Base-by-base conservation (phyloP, 2,113 vertebrate species). In the Hemiprocne comata region DNA sequence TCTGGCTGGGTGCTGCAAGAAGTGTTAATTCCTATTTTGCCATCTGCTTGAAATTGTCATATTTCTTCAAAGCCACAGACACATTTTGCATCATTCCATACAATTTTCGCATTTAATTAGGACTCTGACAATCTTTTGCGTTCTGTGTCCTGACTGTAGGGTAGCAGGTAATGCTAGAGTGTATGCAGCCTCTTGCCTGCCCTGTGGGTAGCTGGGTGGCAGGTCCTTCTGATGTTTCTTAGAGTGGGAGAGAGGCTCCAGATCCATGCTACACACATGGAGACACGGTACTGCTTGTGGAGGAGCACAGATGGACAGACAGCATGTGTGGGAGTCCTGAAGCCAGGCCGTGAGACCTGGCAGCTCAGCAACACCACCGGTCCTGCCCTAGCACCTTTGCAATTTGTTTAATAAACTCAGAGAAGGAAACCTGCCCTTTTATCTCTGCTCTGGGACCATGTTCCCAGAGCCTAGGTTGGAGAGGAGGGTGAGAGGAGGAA, bases 1-100 rank as follows among this genome's bases (percentile, higher is more conserved):
- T 92, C 85, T 83, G 92, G 23, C 58, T 81, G 70, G 80, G 73
- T 93, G 84, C 70, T 96, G 69, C 51, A 81, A 75, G 85, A 92
- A 77, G 85, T 81, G 92, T 71, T 88, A 87, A 92, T 92, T 93
- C 90, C 80, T 73, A 1, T 96, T 80, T 89, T 87, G 81, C 94
- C 89, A 76, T 91, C 93, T 96, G 84, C 62, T 55, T 94, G 77
- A 51, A 85, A 76, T 73, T 82, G 77, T 76, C 66, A 5, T 46
- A 65, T 65, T 62, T 36, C 54, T 94, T 75, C 81, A 76, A 65
- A 94, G 58, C 61, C 2, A 1, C 23, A 57, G 69, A 19, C 0
- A 0, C 17, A 11, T 69, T 81, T 92, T 88, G 31, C 24, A 7
- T 60, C 17, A 3, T 79, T 88, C 38, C 8, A 6, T 78, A 61